Evolutionary conservation across 2,888 invertebrate species (phyloP), one percentile per base, ranked within the genome.

Genomic region (Agrochola circellaris): DNA sequence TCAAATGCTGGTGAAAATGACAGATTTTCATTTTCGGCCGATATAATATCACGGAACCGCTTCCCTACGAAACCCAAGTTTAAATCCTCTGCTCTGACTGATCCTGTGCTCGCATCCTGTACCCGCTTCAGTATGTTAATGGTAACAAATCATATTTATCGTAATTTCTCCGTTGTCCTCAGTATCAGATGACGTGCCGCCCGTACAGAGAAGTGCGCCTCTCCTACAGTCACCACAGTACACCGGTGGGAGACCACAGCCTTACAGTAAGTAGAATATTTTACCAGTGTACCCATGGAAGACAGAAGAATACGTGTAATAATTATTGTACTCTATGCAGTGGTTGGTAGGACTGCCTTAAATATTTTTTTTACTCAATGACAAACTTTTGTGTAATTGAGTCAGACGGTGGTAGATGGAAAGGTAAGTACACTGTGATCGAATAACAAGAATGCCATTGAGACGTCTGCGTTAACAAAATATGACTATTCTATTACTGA

Each of bases 201-300:
- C 96, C 1, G 93, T 94, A 45, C 96, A 96, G 86, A 96, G 98
- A 90, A 98, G 98, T 88, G 98, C 98, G 67, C 99, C 99, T 73
- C 97, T 99, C 86, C 97, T 99, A 77, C 98, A 98, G 95, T 99
- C 99, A 91, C 99, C 99, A 84, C 98, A 98, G 95, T 98, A 98
- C 94, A 96, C 97, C 87, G 98, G 98, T 86, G 98, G 98, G 83
- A 97, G 98, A 90, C 98, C 98, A 86, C 98, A 98, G 95, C 98
- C 98, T 85, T 99, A 98, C 97, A 98, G 98, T 98, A 97, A 98
- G 98, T 98, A 90, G 15, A 64, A 17, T 60, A 26, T 42, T 13
- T 30, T 45, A 30, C 26, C 38, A 68, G 58, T 56, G 8, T 58
- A 38, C 58, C 34, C 7, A 38, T 56, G n/a, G 34, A n/a, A 68